phyloP scores from a whole-genome alignment of 2,888 invertebrate species.

The Limnephilus marmoratus region DNA sequence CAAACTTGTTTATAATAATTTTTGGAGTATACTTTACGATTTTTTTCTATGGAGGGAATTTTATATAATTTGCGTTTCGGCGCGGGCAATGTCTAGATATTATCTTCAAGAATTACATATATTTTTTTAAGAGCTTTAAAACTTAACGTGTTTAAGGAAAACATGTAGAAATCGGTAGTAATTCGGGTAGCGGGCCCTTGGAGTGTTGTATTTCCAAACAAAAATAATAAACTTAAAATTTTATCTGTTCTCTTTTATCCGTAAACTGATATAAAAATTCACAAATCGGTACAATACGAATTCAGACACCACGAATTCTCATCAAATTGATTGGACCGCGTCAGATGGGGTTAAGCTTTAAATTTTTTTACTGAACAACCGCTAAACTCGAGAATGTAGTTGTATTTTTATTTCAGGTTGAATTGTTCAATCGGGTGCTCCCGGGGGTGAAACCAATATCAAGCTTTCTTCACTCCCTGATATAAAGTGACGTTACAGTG shows the following conservation, averaged over 20 bases:
- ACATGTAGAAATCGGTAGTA: too few species aligned
- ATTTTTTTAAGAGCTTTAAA: too few species aligned
- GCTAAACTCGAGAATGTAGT: neutral
- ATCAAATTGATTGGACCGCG: neutral
- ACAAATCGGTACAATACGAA: neutral
- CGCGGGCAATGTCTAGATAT: too few species aligned
- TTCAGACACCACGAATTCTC: neutral
- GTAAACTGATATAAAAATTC: neutral
- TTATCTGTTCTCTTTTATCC: neutral
- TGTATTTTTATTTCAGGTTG: neutral
- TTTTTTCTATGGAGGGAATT: too few species aligned
- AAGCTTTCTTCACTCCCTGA: neutral
- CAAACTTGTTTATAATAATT: too few species aligned
- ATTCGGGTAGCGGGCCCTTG: too few species aligned
- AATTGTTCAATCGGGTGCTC: neutral
- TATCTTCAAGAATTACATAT: too few species aligned
- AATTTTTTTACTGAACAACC: neutral
- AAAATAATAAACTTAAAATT: neutral
- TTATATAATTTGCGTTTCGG: too few species aligned
- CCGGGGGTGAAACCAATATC: constrained; percentile 2
- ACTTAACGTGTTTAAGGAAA: too few species aligned
- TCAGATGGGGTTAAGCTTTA: neutral
- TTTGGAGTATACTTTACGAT: too few species aligned
- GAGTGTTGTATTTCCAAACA: neutral
- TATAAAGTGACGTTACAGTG: neutral